Conservation (phyloP, 2,888 invertebrate genomes). For the Chydorus sphaericus region DNA sequence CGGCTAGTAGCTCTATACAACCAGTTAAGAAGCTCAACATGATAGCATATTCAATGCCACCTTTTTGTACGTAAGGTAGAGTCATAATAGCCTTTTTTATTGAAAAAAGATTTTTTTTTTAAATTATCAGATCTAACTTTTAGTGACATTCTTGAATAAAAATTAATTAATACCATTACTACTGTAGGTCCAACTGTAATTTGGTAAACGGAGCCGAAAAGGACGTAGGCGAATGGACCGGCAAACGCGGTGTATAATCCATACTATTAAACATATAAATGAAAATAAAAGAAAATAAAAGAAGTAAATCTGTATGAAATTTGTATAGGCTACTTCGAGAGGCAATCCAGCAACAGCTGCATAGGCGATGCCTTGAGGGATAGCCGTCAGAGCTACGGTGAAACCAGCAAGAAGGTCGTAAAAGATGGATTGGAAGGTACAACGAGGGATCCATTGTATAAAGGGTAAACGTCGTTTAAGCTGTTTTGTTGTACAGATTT, state of each 20-base stretch:
- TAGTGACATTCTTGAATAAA: too few species aligned
- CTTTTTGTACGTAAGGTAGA: conserved; percentile 50
- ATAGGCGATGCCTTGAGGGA: conserved; percentile 86
- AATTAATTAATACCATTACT: too few species aligned
- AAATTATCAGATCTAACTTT: too few species aligned
- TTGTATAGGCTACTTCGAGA: conserved; percentile 41
- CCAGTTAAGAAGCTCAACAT: conserved; percentile 71
- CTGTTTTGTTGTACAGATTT: conserved; percentile 1
- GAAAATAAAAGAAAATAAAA: neutral
- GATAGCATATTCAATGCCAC: conserved; percentile 57
- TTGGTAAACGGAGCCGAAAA: conserved; percentile 83
- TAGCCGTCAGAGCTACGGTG: conserved; percentile 80
- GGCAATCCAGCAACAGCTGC: conserved; percentile 73
- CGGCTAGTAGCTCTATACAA: conserved; percentile 64
- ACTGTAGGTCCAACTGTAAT: conserved; percentile 89
- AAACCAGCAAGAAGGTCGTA: conserved; percentile 73
- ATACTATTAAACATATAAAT: conserved; percentile 39
- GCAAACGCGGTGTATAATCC: conserved; percentile 88
- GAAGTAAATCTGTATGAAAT: too few species aligned
- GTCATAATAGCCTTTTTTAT: conserved; percentile 39
- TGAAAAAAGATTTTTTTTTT: too few species aligned
- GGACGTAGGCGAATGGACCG: conserved; percentile 75
- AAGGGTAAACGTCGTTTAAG: conserved; percentile 10
- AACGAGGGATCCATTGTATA: conserved; percentile 12
- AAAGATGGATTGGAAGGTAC: conserved; percentile 1